Conservation (phyloP, 2,113 vertebrate species). For the Anolis sagrei region DNA sequence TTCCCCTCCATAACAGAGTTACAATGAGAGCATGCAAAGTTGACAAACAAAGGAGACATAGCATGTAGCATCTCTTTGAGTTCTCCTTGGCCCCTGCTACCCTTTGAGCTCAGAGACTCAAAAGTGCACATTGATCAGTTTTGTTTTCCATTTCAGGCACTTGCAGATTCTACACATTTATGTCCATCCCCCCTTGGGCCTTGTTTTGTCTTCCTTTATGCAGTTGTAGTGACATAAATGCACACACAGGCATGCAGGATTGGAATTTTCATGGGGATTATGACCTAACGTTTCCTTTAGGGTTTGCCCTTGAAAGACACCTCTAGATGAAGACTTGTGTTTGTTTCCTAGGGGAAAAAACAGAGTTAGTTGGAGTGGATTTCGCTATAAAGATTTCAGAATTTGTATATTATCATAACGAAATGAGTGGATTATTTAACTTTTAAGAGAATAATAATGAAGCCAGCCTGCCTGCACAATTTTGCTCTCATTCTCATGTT, state of each 20-base stretch:
- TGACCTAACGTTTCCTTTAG: neutral
- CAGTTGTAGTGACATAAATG: neutral
- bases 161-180: slow-evolving; percentile 8
- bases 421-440: neutral
- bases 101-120: neutral
- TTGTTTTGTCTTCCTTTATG: neutral
- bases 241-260: neutral
- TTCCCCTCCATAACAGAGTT: too few relatives aligned
- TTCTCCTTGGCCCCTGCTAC: neutral
- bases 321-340: neutral
- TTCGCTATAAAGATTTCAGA: too few relatives aligned
- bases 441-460: neutral
- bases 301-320: neutral
- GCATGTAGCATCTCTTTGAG: neutral
- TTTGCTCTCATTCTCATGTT: neutral
- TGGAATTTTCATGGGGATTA: neutral
- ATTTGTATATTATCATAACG: neutral
- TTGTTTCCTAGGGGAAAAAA: neutral
- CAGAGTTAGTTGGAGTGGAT: too few relatives aligned
- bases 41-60: neutral
- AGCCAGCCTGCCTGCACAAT: neutral
- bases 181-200: neutral
- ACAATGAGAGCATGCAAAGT: neutral
- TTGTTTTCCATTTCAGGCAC: neutral
- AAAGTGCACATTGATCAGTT: neutral